Evolutionary conservation across 2,113 vertebrate species (phyloP), one percentile per base, ranked within the genome.

Genomic region (Erinaceus europaeus): DNA sequence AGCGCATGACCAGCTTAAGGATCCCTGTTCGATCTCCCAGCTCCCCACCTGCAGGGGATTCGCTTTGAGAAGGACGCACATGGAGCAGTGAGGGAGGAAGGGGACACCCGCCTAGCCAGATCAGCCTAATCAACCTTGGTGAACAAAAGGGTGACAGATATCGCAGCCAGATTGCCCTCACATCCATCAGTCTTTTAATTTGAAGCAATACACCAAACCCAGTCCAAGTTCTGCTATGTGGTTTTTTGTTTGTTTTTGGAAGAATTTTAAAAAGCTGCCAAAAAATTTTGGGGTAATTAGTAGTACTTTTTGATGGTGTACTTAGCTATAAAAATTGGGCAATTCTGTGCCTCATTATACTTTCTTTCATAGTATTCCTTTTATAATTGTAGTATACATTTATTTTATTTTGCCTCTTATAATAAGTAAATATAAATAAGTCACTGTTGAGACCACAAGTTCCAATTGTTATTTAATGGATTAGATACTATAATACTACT

Each of bases 251-350:
- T 25, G 81, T 57, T 20, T 90, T 77, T 53, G 11, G 5, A 11
- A 12, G 27, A 50, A 52, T 86, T 83, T 84, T 80, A 90, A 88
- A 32, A 86, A 67, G 42, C 72, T 79, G 69, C 13, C 79, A n/a
- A 75, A 38, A 65, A 64, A 52, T 34, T 5, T 65, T 79, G 78
- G 27, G 15, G 3, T 61, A 62, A 85, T 76, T 27, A 85, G 17
- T 3, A 75, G 75, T 84, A 89, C 69, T 40, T 83, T 61, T 75
- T 21, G 71, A 80, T 23, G 36, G 65, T 23, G 23, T 57, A 4
- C 83, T 83, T 53, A 38, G 32, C 53, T 65, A 76, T 6, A 87
- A 15, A 76, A 65, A 71, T 29, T 23, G 21, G 10, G 18, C 5
- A 83, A 42, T 57, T 64, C 25, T 71, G 20, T 59, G 50, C 27